Base-by-base conservation (phyloP, 2,113 vertebrate genomes). In the Rhizomys pruinosus region DNA sequence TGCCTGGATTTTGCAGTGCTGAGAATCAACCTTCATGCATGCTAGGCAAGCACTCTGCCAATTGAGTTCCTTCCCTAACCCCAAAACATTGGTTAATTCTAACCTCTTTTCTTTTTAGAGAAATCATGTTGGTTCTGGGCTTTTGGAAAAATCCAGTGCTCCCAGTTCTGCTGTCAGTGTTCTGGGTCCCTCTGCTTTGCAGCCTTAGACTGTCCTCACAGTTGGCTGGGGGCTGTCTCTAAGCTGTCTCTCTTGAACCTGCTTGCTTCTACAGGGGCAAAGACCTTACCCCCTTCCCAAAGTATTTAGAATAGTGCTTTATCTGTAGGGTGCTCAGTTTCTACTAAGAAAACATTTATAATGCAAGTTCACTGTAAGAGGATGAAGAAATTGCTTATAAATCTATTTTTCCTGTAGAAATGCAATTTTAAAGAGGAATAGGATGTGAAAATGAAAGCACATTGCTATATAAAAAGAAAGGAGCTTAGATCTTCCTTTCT, bases 191-290 rank as follows among this genome's bases (percentile, higher is more conserved):
- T n/a, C n/a, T n/a, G n/a, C n/a, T n/a, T n/a, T n/a, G n/a, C n/a
- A n/a, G n/a, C n/a, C n/a, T n/a, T n/a, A n/a, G n/a, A n/a, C n/a
- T n/a, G n/a, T n/a, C n/a, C n/a, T n/a, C n/a, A n/a, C n/a, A n/a
- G n/a, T n/a, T n/a, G n/a, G n/a, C n/a, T n/a, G n/a, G n/a, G n/a
- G 72, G 80, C 81, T 82, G 9, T 77, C 71, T 92, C 74, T 23
- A 3, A 6, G 64, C 37, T 22, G 8, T 1, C 81, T 87, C 66
- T 88, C 68, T 79, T 64, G 64, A 94, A 47, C 68, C 32, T 47
- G 22, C 47, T 29, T 34, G 16, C n/a, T 63, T 91, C 81, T 52
- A 42, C 29, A n/a, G 94, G 72, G 34, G 19, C 39, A 77, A 55
- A 92, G 63, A 76, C 32, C 73, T 84, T 64, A 66, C 44, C 39